Percentiles rank a stretch among this genome's conserved stretches.
phyloP scores from a whole-genome alignment of 2,888 invertebrate species.

The Pyrochroa serraticornis region DNA sequence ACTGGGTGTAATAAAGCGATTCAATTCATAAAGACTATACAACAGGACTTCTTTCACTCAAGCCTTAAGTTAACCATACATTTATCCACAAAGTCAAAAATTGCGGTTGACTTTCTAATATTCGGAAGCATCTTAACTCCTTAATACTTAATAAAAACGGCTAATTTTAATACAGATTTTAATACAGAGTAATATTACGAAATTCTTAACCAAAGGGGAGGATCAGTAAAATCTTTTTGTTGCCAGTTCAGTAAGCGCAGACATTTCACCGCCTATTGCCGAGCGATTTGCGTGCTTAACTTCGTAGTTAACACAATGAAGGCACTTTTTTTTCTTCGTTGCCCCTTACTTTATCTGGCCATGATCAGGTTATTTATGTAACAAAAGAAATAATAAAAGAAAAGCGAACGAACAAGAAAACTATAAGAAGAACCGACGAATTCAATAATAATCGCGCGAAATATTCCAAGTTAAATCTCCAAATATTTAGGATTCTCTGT shows the following conservation, averaged over 20 bases:
- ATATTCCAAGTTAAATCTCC: background rate
- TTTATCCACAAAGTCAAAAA: too few relatives aligned
- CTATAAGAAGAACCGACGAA: background rate
- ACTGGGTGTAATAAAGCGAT: too few relatives aligned
- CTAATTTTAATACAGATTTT: too few relatives aligned
- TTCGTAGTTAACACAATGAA: conserved; percentile 8
- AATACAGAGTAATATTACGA: too few relatives aligned
- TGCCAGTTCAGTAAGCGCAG: background rate
- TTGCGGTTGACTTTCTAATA: too few relatives aligned
- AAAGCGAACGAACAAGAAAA: conserved; percentile 1
- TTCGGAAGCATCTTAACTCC: too few relatives aligned
- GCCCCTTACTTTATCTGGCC: conserved; percentile 2
- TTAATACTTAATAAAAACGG: too few relatives aligned
- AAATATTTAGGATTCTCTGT: conserved; percentile 12
- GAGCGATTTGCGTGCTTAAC: conserved; percentile 15
- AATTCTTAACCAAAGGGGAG: too few relatives aligned
- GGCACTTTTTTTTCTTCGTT: conserved; percentile 1
- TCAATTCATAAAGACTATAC: too few relatives aligned
- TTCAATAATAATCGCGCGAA: too few relatives aligned
- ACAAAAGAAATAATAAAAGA: conserved; percentile 10
- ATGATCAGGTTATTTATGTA: conserved; percentile 8
- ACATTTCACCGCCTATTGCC: background rate
- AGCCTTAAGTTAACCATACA: too few relatives aligned
- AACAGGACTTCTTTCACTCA: too few relatives aligned
- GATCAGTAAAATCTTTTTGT: background rate